Base-by-base conservation (phyloP, 2,113 vertebrate species). In the Siniperca knerii region DNA sequence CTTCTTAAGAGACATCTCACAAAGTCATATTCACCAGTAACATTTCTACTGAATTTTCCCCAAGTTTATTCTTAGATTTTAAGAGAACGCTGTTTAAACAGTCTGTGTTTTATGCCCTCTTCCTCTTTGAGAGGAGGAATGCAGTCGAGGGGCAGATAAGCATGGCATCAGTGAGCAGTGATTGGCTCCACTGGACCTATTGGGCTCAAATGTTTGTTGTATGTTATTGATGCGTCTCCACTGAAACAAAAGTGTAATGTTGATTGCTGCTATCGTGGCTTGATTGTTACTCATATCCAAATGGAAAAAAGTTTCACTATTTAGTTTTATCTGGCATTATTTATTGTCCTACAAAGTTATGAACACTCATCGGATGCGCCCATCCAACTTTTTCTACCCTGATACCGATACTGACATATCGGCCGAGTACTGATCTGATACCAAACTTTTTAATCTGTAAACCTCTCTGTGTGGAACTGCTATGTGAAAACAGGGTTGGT, bases 1-100 rank as follows among this genome's bases (percentile, higher is more conserved):
- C 80, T 50, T 76, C 90, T 85, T 76, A 82, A 79, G 79, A 89
- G 83, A 81, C 72, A 35, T 82, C 86, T 87, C 73, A 75, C 84
- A 85, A 87, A 85, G 69, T 82, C 46, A 74, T 73, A 76, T 70
- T 79, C 71, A 58, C 54, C 72, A 11, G 54, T 46, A 78, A 64
- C 8, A 86, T 44, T 57, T 77, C 46, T 50, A 84, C 77, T 70
- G 79, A 84, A 84, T 87, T 80, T 85, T 71, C 65, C 64, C 73
- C 44, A 57, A 67, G 79, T 70, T 75, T 87, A 58, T 64, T 82
- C 75, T 52, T 66, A 46, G 37, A 20, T 68, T 52, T 76, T 4
- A 33, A 46, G 29, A 37, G 58, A 72, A 54, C 1, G 42, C 67
- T 75, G 77, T 73, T 79, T 68, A 84, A 89, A 72, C 85, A 83